Conservation (phyloP, 2,797 vertebrate genomes). For the Odontamblyopus rebecca region DNA sequence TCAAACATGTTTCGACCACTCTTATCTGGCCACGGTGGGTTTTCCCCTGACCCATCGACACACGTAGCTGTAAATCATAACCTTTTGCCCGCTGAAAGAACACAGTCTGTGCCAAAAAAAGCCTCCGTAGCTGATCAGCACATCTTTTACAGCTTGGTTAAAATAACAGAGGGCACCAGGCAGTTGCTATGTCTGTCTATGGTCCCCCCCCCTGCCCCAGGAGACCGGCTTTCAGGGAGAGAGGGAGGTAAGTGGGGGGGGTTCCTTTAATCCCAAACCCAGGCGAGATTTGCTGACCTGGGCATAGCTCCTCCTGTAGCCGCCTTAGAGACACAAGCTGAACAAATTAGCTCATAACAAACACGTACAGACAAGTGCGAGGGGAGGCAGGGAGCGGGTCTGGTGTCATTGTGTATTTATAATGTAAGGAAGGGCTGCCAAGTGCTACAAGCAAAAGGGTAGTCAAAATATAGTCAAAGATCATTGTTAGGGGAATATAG, state of each 20-base stretch:
- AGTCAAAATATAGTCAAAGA: neutral
- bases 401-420: conserved; percentile 52
- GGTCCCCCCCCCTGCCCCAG: conserved; percentile 28
- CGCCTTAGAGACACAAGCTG: conserved; percentile 46
- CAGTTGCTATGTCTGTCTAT: conserved; percentile 38
- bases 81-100: conserved; percentile 9
- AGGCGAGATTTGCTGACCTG: conserved; percentile 60
- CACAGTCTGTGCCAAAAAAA: conserved; percentile 5
- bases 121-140: conserved; percentile 25
- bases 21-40: neutral
- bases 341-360: conserved; percentile 51
- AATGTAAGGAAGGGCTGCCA: conserved; percentile 29
- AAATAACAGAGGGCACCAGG: conserved; percentile 47
- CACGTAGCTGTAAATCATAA: conserved; percentile 19
- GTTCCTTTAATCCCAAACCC: conserved; percentile 55
- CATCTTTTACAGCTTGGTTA: conserved; percentile 43
- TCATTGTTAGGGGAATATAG: neutral
- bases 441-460: neutral
- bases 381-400: conserved; percentile 28
- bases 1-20: neutral
- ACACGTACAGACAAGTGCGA: conserved; percentile 25
- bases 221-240: conserved; percentile 13
- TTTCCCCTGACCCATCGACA: neutral
- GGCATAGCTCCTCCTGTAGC: conserved; percentile 18
- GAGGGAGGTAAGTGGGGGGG: neutral